Conservation (phyloP, 2,113 vertebrate genomes). For the Pomatostomus ruficeps region DNA sequence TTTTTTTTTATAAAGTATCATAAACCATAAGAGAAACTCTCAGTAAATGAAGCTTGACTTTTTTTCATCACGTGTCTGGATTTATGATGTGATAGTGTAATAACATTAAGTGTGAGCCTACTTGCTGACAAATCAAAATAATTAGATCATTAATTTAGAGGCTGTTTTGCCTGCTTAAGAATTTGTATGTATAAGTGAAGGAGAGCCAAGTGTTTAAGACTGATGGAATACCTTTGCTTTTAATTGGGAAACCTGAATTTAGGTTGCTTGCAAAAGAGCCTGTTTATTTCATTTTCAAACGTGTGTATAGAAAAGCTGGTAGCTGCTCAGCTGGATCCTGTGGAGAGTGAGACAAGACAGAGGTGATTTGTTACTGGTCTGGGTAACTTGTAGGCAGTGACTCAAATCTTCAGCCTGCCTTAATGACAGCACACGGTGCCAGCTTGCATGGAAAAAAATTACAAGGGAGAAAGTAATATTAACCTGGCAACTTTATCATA, state of each 20-base stretch:
- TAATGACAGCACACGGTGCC: neutral
- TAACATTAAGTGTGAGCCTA: neutral
- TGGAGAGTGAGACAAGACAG: accelerated
- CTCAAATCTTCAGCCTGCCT: neutral
- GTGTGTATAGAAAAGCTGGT: neutral
- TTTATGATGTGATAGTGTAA: neutral
- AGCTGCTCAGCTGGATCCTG: neutral
- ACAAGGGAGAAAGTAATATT: neutral
- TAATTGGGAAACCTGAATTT: neutral
- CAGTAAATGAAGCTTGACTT: neutral
- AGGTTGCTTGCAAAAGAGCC: neutral
- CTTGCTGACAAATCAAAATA: neutral
- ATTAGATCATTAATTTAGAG: neutral
- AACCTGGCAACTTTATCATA: neutral
- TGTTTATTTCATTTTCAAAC: neutral
- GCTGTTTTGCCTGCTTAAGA: neutral
- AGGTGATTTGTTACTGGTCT: neutral
- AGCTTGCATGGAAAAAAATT: neutral
- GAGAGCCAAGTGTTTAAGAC: neutral
- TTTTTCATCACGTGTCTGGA: neutral
- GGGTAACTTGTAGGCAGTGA: neutral
- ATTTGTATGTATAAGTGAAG: neutral
- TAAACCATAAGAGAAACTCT: neutral
- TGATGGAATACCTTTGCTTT: neutral
- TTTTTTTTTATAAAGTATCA: neutral